These are phyloP conservation scores for Festucalex cinctus DNA, from an alignment of 2,113 vertebrate species.

Conservation along the genomic window DNA sequence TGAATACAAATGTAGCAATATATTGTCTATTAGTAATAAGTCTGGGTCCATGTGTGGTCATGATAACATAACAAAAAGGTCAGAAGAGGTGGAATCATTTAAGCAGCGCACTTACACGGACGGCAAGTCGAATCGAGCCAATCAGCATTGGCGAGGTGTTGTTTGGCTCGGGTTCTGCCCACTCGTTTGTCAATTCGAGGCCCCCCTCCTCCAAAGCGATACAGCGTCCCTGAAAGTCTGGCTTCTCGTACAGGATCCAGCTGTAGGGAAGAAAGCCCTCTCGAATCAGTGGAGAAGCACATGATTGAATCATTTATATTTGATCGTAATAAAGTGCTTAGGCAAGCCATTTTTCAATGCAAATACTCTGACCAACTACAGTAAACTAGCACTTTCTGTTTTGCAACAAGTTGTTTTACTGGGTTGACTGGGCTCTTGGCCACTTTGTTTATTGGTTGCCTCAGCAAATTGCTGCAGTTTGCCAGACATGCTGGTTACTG, in stretches of 20 bases:
- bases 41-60: neutral
- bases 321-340: no score
- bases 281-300: no score
- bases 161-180: constrained; percentile 67
- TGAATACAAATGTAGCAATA: constrained; percentile 21
- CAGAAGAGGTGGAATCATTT: constrained; percentile 6
- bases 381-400: no score
- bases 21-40: neutral
- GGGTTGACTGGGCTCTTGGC: neutral
- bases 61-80: neutral
- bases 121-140: constrained; percentile 84
- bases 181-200: constrained; percentile 78
- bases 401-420: neutral
- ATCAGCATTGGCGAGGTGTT: constrained; percentile 69
- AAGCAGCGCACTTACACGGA: constrained; percentile 76
- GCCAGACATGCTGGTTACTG: neutral
- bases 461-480: neutral
- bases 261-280: constrained; percentile 58
- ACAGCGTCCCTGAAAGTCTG: constrained; percentile 83
- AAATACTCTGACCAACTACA: neutral
- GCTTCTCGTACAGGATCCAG: constrained; percentile 91
- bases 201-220: constrained; percentile 87
- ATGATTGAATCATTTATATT: no score
- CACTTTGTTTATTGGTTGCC: neutral
- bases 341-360: no score